phyloP scores from a whole-genome alignment of 2,888 invertebrate species.

The Zygaena filipendulae region DNA sequence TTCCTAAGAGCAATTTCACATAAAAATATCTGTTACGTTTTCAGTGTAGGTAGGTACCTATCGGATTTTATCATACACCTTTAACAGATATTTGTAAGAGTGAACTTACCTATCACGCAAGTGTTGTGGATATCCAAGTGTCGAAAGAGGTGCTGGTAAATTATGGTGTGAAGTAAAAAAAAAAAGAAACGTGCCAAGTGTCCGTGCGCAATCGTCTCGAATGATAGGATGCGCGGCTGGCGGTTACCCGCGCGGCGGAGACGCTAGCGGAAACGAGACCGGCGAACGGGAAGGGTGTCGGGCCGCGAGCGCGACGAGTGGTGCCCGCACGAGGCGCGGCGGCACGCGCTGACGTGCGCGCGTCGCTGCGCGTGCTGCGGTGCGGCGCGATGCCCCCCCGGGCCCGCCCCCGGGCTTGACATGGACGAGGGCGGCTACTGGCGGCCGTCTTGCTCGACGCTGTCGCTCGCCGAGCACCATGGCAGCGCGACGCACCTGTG shows the following conservation, averaged over 20 bases:
- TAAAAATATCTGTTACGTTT: too few species aligned
- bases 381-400: conserved; percentile 60
- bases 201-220: conserved; percentile 26
- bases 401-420: conserved; percentile 33
- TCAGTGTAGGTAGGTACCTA: too few species aligned
- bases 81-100: too few species aligned
- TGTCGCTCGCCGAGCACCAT: conserved; percentile 59
- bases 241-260: conserved; percentile 43
- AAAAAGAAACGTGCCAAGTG: conserved; percentile 20
- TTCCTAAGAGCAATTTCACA: too few species aligned
- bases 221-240: conserved; percentile 55
- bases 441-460: conserved; percentile 64
- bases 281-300: conserved; percentile 60
- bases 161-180: conserved; percentile 18
- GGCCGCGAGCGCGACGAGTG: conserved; percentile 64
- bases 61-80: too few species aligned
- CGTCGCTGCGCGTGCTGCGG: conserved; percentile 66
- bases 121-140: too few species aligned
- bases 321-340: conserved; percentile 66
- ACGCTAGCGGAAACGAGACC: conserved; percentile 40
- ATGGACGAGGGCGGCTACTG: conserved; percentile 64
- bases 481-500: conserved; percentile 56
- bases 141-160: conserved; percentile 18
- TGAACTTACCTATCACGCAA: too few species aligned
- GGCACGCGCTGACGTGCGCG: conserved; percentile 64